Conservation (phyloP, 2,888 invertebrate genomes). For the Eumacrocentrus americanus region DNA sequence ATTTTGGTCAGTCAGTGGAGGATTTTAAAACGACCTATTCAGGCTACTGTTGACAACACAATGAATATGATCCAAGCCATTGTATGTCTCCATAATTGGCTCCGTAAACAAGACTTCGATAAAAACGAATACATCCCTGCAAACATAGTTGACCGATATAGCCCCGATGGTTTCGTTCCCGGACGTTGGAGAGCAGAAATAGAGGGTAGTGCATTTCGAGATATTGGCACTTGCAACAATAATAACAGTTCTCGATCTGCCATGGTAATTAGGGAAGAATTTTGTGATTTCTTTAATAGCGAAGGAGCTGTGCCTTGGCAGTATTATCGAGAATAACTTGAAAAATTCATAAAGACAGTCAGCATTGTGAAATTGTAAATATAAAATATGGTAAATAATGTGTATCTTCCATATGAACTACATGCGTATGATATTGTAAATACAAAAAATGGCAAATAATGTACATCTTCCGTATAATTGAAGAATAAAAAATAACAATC, state of each 20-base stretch:
- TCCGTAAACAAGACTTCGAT: conserved; percentile 3
- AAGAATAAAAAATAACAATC: too few species aligned
- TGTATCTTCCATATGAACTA: too few species aligned
- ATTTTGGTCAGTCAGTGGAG: conserved; percentile 42
- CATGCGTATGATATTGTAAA: too few species aligned
- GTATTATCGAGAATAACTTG: conserved; percentile 3
- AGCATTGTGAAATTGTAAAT: background rate
- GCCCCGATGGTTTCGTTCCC: background rate
- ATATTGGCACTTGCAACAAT: background rate
- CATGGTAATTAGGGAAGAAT: background rate
- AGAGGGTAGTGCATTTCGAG: background rate
- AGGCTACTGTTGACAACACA: conserved; percentile 12
- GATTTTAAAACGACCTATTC: conserved; percentile 37
- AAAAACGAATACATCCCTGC: background rate
- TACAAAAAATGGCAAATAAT: too few species aligned
- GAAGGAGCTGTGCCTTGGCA: conserved; percentile 25
- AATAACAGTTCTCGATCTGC: background rate
- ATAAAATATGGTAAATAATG: background rate
- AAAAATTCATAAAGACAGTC: background rate
- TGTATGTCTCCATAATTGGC: conserved; percentile 32
- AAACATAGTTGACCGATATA: background rate
- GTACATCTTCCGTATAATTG: too few species aligned
- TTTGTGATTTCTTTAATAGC: conserved; percentile 19
- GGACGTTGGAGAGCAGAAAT: background rate
- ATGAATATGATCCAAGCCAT: conserved; percentile 23